phyloP scores from a whole-genome alignment of 2,113 vertebrate genomes.

The Ophiodon elongatus region DNA sequence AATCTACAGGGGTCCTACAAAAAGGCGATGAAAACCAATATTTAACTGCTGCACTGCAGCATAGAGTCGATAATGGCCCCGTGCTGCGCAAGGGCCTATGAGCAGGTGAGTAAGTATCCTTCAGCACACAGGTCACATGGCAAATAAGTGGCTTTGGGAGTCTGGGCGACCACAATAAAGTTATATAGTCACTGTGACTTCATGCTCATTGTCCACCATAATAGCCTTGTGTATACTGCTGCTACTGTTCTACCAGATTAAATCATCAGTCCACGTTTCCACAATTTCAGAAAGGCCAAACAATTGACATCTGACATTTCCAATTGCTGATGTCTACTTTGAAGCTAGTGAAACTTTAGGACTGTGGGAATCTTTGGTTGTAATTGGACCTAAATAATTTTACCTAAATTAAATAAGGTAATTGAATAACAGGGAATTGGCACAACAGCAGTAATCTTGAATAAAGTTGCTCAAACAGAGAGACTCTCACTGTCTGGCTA shows the following conservation, averaged over 20 bases:
- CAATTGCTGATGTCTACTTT: conserved; percentile 28
- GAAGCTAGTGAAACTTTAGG: conserved; percentile 25
- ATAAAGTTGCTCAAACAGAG: conserved; percentile 14
- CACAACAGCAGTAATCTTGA: conserved; percentile 26
- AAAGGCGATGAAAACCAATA: conserved; percentile 54
- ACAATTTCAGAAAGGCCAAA: conserved; percentile 37
- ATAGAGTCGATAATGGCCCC: conserved; percentile 36
- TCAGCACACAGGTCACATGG: conserved; percentile 32
- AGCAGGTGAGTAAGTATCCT: conserved; percentile 28
- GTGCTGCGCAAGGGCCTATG: conserved; percentile 37
- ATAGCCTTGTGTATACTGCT: not conserved
- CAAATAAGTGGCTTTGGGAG: conserved; percentile 36
- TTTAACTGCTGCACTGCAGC: conserved; percentile 52
- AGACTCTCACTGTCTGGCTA: conserved; percentile 2
- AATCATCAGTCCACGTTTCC: conserved; percentile 1
- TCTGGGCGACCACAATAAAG: conserved; percentile 2
- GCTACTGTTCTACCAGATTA: conserved; percentile 31
- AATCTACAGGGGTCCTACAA: conserved; percentile 40
- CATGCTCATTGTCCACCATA: conserved; percentile 25
- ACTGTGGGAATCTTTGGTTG: conserved; percentile 44
- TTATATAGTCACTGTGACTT: conserved; percentile 16
- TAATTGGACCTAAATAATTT: conserved; percentile 39
- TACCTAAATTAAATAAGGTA: conserved; percentile 65
- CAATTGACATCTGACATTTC: conserved; percentile 35
- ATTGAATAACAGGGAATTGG: conserved; percentile 58